A percentile compares a stretch with the other conserved stretches of the same genome.
Conservation (phyloP, 2,888 invertebrate species). For the Andrena chrysosceles region DNA sequence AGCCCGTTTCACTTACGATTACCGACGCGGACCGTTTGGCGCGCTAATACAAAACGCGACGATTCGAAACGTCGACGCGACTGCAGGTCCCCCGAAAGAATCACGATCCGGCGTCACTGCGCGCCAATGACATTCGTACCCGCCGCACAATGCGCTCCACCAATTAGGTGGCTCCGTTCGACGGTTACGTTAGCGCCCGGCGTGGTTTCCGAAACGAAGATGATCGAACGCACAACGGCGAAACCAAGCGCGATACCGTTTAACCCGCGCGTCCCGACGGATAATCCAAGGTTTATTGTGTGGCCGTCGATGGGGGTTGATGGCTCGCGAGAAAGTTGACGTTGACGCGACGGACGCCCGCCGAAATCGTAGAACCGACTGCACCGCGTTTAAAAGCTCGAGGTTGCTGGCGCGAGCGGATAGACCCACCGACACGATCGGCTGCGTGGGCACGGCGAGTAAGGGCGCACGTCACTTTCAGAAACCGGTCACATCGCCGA, state of each 20-base stretch:
- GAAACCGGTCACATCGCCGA: conserved; percentile 65
- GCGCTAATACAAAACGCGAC: not conserved
- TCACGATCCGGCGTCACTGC: conserved; percentile 1
- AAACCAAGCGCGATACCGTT: not conserved
- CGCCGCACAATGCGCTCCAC: conserved; percentile 14
- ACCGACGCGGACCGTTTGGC: not conserved
- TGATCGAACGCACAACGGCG: not conserved
- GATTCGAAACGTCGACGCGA: conserved; percentile 7
- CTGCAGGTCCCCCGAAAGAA: not conserved
- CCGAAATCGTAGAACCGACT: not conserved
- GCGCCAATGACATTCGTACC: conserved; percentile 23
- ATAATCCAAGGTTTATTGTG: not conserved
- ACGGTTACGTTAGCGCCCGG: conserved; percentile 18
- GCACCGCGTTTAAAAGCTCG: not conserved
- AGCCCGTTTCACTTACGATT: not conserved
- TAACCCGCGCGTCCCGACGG: not conserved
- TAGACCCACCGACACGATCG: not conserved
- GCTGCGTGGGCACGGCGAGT: not conserved
- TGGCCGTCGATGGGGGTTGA: not conserved
- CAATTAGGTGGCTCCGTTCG: conserved; percentile 18
- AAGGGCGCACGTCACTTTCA: conserved; percentile 51
- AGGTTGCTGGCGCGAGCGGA: not conserved
- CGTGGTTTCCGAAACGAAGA: conserved; percentile 3
- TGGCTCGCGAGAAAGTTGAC: not conserved
- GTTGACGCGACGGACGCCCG: conserved; percentile 11